Conservation (phyloP, 2,113 vertebrate species). For the Malurus alboscapulatus region DNA sequence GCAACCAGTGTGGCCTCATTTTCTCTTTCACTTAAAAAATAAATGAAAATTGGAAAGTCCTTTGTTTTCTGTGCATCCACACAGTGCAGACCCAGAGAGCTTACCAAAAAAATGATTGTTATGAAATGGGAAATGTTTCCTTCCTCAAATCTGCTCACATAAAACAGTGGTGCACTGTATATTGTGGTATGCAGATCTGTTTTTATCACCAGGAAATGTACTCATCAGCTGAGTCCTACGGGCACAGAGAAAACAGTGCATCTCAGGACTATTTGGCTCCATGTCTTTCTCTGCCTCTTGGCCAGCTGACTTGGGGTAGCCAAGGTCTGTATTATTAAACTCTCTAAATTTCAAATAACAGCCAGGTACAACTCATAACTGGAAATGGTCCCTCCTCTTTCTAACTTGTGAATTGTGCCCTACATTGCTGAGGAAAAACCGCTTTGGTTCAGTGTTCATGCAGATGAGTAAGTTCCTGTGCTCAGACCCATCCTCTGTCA, state of each 20-base stretch:
- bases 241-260: neutral
- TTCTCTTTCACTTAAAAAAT: neutral
- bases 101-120: neutral
- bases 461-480: neutral
- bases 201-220: neutral
- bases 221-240: neutral
- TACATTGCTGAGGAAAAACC: neutral
- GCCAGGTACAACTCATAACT: neutral
- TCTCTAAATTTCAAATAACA: neutral
- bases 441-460: neutral
- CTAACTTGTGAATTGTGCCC: neutral
- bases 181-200: neutral
- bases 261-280: neutral
- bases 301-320: neutral
- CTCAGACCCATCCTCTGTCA: neutral
- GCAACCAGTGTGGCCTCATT: neutral
- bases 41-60: neutral
- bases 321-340: neutral
- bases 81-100: neutral
- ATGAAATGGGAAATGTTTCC: neutral
- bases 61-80: neutral
- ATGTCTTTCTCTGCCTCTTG: neutral
- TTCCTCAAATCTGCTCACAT: neutral
- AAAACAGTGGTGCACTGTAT: neutral
- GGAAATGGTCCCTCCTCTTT: neutral